Percentiles rank a stretch among this genome's conserved stretches.
Conservation (phyloP, 2,113 vertebrate species). For the Gambusia holbrooki region DNA sequence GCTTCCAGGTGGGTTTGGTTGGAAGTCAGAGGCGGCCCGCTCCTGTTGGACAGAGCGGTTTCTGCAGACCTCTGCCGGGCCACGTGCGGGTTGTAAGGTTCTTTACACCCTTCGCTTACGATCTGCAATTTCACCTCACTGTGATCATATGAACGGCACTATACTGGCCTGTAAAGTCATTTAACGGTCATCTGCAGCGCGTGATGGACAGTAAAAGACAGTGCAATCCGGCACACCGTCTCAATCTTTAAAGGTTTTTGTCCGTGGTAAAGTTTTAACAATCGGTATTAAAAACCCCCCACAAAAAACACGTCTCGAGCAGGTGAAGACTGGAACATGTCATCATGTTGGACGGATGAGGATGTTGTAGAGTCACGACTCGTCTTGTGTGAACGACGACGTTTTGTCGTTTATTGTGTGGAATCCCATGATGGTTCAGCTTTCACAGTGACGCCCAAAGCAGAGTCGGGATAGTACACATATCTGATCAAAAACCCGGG, state of each 20-base stretch:
- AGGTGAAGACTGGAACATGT: neutral
- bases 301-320: too few relatives aligned
- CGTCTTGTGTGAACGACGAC: neutral
- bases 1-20: constrained; percentile 24
- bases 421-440: too few relatives aligned
- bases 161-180: constrained; percentile 3
- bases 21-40: constrained; percentile 40
- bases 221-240: neutral
- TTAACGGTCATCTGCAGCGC: constrained; percentile 2
- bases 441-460: too few relatives aligned
- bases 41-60: constrained; percentile 22
- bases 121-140: constrained; percentile 5
- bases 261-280: neutral
- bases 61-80: constrained; percentile 34
- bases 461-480: neutral
- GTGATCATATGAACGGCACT: neutral
- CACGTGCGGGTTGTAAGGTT: constrained; percentile 46
- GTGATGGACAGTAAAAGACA: neutral
- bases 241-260: constrained; percentile 1
- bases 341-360: neutral
- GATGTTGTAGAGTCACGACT: neutral
- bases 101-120: constrained; percentile 37
- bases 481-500: neutral
- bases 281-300: neutral
- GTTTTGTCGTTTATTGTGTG: too few relatives aligned